phyloP scores from a whole-genome alignment of 2,888 invertebrate species.

The Drosophila neotestacea region DNA sequence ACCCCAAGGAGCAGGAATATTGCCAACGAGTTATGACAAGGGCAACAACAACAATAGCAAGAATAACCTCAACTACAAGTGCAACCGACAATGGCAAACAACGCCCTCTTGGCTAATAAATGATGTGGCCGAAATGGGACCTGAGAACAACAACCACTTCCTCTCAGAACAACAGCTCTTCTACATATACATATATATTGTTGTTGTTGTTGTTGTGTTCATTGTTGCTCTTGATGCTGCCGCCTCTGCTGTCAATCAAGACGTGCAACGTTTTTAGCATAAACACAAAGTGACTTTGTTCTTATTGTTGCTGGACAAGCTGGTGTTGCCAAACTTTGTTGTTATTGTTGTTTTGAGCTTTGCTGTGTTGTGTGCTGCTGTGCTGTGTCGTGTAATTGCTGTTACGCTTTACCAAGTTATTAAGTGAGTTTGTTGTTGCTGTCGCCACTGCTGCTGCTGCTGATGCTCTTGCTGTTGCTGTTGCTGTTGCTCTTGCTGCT shows the following conservation, averaged over 20 bases:
- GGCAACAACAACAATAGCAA: conserved; percentile 21
- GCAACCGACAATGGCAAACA: conserved; percentile 47
- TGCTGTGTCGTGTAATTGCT: conserved; percentile 61
- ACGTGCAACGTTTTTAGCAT: conserved; percentile 67
- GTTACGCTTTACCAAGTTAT: conserved; percentile 70
- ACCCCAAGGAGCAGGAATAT: conserved; percentile 34
- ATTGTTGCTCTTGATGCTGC: conserved; percentile 29
- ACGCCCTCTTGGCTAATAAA: conserved; percentile 62
- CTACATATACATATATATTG: background rate
- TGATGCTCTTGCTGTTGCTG: conserved; percentile 18
- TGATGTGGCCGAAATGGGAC: conserved; percentile 61
- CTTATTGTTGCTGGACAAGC: conserved; percentile 62
- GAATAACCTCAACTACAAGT: conserved; percentile 30
- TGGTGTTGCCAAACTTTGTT: conserved; percentile 50
- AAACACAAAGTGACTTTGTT: conserved; percentile 54
- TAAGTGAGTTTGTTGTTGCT: conserved; percentile 66
- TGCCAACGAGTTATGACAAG: conserved; percentile 55
- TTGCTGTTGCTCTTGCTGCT: conserved; percentile 47
- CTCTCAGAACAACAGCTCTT: conserved; percentile 8
- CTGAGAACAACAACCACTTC: conserved; percentile 36
- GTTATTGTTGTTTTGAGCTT: conserved; percentile 37
- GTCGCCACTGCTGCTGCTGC: conserved; percentile 7
- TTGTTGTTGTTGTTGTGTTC: conserved; percentile 8
- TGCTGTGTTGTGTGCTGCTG: conserved; percentile 15
- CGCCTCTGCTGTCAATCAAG: conserved; percentile 72